These are phyloP conservation scores for Diadumene lineata DNA, from an alignment of 92 coral and sea anemone species.

Conservation along the genomic window DNA sequence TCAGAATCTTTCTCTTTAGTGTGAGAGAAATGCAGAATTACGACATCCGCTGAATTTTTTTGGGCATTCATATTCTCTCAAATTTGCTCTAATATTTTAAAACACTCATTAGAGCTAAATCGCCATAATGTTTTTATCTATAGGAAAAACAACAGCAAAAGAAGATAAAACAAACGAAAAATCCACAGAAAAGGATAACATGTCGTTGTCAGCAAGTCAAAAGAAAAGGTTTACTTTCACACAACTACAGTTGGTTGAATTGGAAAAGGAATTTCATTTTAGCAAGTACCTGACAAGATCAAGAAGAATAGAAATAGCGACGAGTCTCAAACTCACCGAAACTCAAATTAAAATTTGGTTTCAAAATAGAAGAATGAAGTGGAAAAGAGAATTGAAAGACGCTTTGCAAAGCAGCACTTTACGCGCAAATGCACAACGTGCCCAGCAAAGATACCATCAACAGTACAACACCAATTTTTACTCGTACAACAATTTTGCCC, in stretches of 20 bases:
- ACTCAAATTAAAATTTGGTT: conserved; percentile 98
- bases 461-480: not conserved
- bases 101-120: not conserved
- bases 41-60: no score
- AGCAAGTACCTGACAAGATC: conserved; percentile 96
- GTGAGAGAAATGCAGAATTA: no score
- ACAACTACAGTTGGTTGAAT: conserved; percentile 90
- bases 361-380: conserved; percentile 98
- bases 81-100: not conserved
- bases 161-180: not conserved
- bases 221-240: conserved; percentile 94
- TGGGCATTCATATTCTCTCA: not conserved
- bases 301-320: conserved; percentile 89
- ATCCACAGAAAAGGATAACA: conserved; percentile 6
- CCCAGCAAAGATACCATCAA: not conserved
- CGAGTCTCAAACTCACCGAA: conserved; percentile 89
- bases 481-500: not conserved
- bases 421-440: conserved; percentile 1
- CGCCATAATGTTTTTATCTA: not conserved
- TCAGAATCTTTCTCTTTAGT: no score
- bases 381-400: conserved; percentile 97
- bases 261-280: conserved; percentile 97
- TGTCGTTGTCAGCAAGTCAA: conserved; percentile 36
- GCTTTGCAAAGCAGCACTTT: conserved; percentile 57
- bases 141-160: conserved; percentile 1